Evolutionary conservation across 1,140 invertebrate genomes (phyloP).

Genomic region (Eumaeus atala): DNA sequence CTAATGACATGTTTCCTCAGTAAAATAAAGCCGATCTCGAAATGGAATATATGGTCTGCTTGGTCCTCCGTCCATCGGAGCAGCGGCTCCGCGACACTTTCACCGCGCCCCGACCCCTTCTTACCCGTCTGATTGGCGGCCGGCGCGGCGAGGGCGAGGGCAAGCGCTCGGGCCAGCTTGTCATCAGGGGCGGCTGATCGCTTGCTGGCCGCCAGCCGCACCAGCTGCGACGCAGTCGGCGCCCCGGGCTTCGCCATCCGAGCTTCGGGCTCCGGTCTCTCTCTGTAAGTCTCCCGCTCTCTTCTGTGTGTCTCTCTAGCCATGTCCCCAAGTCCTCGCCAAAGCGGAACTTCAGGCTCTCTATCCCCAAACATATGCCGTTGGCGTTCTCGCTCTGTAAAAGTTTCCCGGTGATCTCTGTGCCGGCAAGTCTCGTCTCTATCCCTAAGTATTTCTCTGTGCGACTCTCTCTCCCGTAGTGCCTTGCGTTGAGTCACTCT

Average conservation of each 20-base stretch:
- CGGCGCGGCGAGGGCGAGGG: constrained; percentile 48
- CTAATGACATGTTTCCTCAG: constrained; percentile 27
- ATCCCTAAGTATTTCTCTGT: too few relatives aligned
- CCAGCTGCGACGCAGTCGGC: constrained; percentile 73
- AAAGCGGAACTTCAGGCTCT: too few relatives aligned
- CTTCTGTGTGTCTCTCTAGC: background rate
- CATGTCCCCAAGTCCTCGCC: too few relatives aligned
- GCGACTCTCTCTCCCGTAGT: too few relatives aligned
- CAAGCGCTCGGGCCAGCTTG: constrained; percentile 41
- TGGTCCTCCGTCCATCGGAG: constrained; percentile 44
- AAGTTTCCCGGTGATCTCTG: too few relatives aligned
- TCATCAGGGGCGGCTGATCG: constrained; percentile 77
- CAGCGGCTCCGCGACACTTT: constrained; percentile 58
- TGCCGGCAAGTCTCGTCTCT: too few relatives aligned
- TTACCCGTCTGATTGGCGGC: constrained; percentile 77
- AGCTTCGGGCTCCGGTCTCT: background rate
- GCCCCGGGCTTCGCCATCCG: constrained; percentile 56
- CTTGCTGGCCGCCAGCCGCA: constrained; percentile 34
- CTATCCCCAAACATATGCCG: too few relatives aligned
- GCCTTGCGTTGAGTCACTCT: too few relatives aligned
- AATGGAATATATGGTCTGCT: background rate
- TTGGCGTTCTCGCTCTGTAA: too few relatives aligned
- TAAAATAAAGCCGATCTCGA: too few relatives aligned
- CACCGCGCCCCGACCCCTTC: constrained; percentile 38
- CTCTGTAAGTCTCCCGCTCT: constrained; percentile 15